These are phyloP conservation scores for Drosophila aff. DNA, from an alignment of 1,140 invertebrate genomes.

Conservation along the genomic window DNA sequence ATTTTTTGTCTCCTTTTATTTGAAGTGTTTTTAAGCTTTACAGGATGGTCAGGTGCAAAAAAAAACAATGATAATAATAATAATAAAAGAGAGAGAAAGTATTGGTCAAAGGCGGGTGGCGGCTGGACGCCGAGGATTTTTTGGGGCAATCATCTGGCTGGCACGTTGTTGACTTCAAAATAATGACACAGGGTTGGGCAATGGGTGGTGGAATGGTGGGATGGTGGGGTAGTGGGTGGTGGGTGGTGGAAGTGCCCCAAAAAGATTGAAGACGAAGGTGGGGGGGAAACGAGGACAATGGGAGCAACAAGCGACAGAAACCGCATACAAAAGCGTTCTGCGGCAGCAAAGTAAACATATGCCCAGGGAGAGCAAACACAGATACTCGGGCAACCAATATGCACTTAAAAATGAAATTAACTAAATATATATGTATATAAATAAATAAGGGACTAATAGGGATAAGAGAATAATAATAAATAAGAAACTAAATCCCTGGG, in stretches of 20 bases:
- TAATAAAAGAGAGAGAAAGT: conserved; percentile 34
- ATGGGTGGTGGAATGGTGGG: too few relatives aligned
- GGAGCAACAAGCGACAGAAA: conserved; percentile 28
- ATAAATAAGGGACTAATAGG: background rate
- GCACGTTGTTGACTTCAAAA: conserved; percentile 81
- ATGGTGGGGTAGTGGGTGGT: background rate
- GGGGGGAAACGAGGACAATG: conserved; percentile 20
- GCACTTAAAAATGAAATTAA: background rate
- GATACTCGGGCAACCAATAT: background rate
- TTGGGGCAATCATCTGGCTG: conserved; percentile 64
- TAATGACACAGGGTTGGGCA: conserved; percentile 55
- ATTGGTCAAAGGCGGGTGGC: conserved; percentile 38
- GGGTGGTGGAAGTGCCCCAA: conserved; percentile 35
- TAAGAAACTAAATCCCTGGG: too few relatives aligned
- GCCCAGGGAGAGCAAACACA: conserved; percentile 37
- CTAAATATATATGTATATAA: background rate
- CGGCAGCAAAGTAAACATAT: conserved; percentile 59
- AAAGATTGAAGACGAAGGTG: conserved; percentile 10
- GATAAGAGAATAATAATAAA: too few relatives aligned
- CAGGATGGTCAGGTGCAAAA: conserved; percentile 71
- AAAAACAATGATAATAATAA: conserved; percentile 35
- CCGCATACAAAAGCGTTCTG: conserved; percentile 38
- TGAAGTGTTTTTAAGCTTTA: conserved; percentile 64
- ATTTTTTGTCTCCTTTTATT: conserved; percentile 35
- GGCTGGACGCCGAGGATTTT: conserved; percentile 4